phyloP scores from a whole-genome alignment of 2,888 invertebrate species.

The Trissolcus japonicus region DNA sequence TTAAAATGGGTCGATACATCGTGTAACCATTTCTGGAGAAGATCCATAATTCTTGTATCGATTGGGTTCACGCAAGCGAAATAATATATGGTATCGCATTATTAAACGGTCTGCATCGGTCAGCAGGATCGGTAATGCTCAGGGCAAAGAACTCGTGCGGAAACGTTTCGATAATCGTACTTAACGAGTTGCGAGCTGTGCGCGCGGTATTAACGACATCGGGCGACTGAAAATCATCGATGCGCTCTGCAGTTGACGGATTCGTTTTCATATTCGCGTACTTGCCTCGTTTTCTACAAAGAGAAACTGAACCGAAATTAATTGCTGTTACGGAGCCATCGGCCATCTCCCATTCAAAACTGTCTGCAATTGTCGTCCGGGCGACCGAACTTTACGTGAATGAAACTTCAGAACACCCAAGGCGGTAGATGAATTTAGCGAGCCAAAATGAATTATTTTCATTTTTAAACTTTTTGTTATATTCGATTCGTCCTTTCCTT shows the following conservation, averaged over 20 bases:
- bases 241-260: slow-evolving; percentile 49
- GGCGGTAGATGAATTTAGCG: slow-evolving; percentile 35
- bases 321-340: slow-evolving; percentile 43
- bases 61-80: slow-evolving; percentile 13
- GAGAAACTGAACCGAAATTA: slow-evolving; percentile 47
- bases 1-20: background rate
- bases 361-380: slow-evolving; percentile 47
- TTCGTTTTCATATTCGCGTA: slow-evolving; percentile 51
- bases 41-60: slow-evolving; percentile 36
- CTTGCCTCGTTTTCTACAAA: slow-evolving; percentile 34
- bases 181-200: slow-evolving; percentile 40
- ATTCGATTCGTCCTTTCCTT: background rate
- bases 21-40: slow-evolving; percentile 1
- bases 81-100: slow-evolving; percentile 39
- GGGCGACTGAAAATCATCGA: slow-evolving; percentile 18
- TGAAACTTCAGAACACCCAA: slow-evolving; percentile 34
- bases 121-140: slow-evolving; percentile 51
- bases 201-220: slow-evolving; percentile 25
- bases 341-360: slow-evolving; percentile 38
- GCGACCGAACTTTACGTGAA: slow-evolving; percentile 40
- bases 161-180: slow-evolving; percentile 55
- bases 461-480: background rate
- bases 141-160: slow-evolving; percentile 45
- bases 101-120: slow-evolving; percentile 41
- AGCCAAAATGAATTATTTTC: background rate